A percentile compares a stretch with the other conserved stretches of the same genome.
Evolutionary conservation across 2,113 vertebrate species (phyloP).

Genomic region (Upupa epops): DNA sequence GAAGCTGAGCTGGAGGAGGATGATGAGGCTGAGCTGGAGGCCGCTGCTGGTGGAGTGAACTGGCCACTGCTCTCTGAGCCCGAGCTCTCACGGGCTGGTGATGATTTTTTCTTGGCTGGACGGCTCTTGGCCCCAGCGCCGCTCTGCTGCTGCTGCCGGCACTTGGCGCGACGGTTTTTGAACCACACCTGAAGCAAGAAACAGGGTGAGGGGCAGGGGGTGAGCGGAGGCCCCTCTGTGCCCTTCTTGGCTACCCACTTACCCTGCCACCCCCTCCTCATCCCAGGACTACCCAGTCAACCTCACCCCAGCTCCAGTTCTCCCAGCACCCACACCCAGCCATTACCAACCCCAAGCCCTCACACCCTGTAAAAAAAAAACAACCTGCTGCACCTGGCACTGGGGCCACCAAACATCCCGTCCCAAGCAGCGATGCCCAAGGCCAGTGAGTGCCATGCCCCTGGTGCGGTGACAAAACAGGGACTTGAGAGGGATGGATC

Average conservation of each 20-base stretch:
- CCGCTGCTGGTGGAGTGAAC: conserved; percentile 93
- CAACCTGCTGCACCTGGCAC: background rate
- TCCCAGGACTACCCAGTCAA: background rate
- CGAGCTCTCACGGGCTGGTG: conserved; percentile 93
- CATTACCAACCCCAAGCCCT: background rate
- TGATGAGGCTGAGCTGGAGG: conserved; percentile 90
- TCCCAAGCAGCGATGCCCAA: background rate
- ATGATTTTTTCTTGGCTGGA: conserved; percentile 94
- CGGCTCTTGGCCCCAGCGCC: conserved; percentile 88
- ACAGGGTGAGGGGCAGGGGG: accelerated
- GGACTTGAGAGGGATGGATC: background rate
- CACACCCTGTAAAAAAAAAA: background rate
- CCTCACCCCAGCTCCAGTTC: background rate
- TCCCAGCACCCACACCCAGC: background rate
- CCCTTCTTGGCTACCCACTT: background rate
- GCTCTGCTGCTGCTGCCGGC: conserved; percentile 93
- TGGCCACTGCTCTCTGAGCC: conserved; percentile 96
- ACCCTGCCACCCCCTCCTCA: background rate
- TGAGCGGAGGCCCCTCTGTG: background rate
- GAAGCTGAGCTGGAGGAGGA: conserved; percentile 90
- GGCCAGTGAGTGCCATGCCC: accelerated
- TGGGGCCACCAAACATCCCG: accelerated
- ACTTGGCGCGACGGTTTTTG: conserved; percentile 97
- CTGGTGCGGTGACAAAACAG: accelerated
- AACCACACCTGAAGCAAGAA: conserved; percentile 90